Evolutionary conservation across 2,888 invertebrate genomes (phyloP).

Genomic region (Drosophila anceps): DNA sequence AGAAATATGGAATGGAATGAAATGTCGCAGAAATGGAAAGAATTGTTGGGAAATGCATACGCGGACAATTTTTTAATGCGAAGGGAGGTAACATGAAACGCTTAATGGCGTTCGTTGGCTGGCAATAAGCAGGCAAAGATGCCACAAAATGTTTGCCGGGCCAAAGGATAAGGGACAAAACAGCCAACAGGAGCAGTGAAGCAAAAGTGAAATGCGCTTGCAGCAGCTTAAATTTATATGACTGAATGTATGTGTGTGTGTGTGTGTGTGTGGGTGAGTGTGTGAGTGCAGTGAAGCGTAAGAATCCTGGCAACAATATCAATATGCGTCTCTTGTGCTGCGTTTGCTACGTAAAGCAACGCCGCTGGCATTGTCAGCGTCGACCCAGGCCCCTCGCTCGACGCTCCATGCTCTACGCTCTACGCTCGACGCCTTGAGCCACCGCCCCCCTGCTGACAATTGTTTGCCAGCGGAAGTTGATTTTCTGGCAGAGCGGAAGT

Average conservation of each 20-base stretch:
- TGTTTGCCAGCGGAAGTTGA: constrained; percentile 76
- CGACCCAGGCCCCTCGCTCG: not conserved
- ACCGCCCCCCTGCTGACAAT: constrained; percentile 55
- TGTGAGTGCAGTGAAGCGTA: constrained; percentile 59
- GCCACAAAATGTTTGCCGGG: constrained; percentile 70
- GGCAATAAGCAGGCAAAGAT: constrained; percentile 69
- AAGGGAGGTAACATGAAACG: constrained; percentile 52
- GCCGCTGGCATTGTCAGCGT: constrained; percentile 17
- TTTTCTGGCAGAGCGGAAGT: constrained; percentile 75
- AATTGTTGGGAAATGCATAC: constrained; percentile 76
- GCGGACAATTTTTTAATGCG: constrained; percentile 65
- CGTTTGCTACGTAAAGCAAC: constrained; percentile 44
- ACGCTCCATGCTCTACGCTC: not conserved
- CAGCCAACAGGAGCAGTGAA: constrained; percentile 50
- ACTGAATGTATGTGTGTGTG: constrained; percentile 11
- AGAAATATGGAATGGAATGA: constrained; percentile 75
- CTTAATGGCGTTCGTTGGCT: constrained; percentile 68
- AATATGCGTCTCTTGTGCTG: constrained; percentile 68
- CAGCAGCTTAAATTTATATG: constrained; percentile 51
- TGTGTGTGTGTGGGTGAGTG: constrained; percentile 11
- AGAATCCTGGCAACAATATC: constrained; percentile 75
- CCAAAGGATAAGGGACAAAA: constrained; percentile 46
- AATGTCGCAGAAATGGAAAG: constrained; percentile 47
- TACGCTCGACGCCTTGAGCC: not conserved
- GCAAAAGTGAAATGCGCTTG: constrained; percentile 78